These are phyloP conservation scores for Gadus chalcogrammus DNA, from an alignment of 2,113 vertebrate species.

Conservation along the genomic window DNA sequence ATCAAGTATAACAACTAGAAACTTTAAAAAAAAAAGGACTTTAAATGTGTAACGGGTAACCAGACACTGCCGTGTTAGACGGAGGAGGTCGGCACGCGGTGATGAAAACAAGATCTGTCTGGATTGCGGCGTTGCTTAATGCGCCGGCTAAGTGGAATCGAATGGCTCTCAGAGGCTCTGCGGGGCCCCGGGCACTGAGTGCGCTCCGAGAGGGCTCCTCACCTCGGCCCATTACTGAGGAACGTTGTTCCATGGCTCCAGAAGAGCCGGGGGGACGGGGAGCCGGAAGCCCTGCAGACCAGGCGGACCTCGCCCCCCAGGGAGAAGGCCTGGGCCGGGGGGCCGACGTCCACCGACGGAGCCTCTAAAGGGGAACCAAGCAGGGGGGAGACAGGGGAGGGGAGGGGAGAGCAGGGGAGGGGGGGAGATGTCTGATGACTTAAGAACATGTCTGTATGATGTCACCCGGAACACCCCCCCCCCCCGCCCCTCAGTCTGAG, in stretches of 20 bases:
- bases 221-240: constrained; percentile 71
- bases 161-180: constrained; percentile 29
- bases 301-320: constrained; percentile 78
- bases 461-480: constrained; percentile 38
- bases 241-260: constrained; percentile 80
- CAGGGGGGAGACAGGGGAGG: constrained; percentile 10
- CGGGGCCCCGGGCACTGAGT: constrained; percentile 49
- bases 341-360: constrained; percentile 76
- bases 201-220: constrained; percentile 48
- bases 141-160: constrained; percentile 43
- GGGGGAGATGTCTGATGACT: constrained; percentile 32
- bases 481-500: no score
- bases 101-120: constrained; percentile 49
- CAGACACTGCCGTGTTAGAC: constrained; percentile 3
- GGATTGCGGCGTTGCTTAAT: not conserved
- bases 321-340: constrained; percentile 72
- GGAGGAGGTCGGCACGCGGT: constrained; percentile 29
- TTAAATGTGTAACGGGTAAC: constrained; percentile 19
- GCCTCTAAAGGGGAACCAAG: constrained; percentile 67
- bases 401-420: not conserved
- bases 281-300: constrained; percentile 79
- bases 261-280: constrained; percentile 71
- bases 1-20: not conserved
- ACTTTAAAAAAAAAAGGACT: not conserved
- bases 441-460: constrained; percentile 37